Evolutionary conservation across 1,140 invertebrate species (phyloP).

Genomic region (Halyomorpha halys): DNA sequence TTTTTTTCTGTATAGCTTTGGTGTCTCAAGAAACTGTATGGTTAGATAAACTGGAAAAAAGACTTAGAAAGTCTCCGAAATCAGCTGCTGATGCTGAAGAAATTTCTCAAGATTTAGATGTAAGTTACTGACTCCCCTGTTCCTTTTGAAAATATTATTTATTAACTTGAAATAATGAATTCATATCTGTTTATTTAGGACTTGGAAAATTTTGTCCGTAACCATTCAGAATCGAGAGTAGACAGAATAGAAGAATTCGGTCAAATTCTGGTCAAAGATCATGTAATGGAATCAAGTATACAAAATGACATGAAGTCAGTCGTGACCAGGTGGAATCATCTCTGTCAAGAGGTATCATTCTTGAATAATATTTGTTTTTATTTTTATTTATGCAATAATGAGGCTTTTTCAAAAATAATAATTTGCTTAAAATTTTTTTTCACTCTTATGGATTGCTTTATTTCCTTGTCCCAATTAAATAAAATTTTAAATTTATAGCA

Average conservation of each 20-base stretch:
- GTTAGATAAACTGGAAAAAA: conserved; percentile 69
- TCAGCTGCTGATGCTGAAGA: conserved; percentile 85
- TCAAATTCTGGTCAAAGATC: conserved; percentile 56
- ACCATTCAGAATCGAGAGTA: conserved; percentile 60
- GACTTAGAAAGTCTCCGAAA: conserved; percentile 57
- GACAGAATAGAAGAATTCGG: conserved; percentile 67
- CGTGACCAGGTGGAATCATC: conserved; percentile 51
- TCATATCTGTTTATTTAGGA: conserved; percentile 44
- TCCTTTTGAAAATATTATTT: neutral
- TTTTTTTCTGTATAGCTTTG: conserved; percentile 41
- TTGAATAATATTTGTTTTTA: neutral
- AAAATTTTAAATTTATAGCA: too few species aligned
- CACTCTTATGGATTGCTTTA: too few species aligned
- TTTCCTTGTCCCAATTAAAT: too few species aligned
- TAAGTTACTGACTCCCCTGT: conserved; percentile 39
- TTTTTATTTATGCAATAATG: too few species aligned
- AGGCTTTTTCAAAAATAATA: too few species aligned
- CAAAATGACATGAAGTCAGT: conserved; percentile 57
- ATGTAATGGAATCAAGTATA: conserved; percentile 63
- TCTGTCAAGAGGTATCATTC: conserved; percentile 50
- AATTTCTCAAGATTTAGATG: conserved; percentile 79
- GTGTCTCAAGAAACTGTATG: conserved; percentile 69
- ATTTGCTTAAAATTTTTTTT: too few species aligned
- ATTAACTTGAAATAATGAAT: neutral
- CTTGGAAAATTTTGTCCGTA: conserved; percentile 71